These are phyloP conservation scores for Dolichotis patagonum DNA, from an alignment of 2,113 vertebrate species.

Conservation along the genomic window DNA sequence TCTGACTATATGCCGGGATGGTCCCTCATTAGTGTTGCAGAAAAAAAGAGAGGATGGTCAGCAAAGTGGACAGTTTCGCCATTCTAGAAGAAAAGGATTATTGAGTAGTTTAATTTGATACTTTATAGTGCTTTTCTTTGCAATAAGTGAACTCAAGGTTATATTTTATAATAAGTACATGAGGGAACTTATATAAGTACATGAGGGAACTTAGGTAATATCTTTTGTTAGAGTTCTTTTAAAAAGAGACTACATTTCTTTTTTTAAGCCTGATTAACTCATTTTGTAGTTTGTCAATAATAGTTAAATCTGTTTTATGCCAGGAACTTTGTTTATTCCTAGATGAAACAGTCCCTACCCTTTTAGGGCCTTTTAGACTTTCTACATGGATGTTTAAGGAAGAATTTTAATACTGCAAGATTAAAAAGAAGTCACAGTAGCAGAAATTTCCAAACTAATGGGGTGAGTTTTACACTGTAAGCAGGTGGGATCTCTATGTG, in stretches of 20 bases:
- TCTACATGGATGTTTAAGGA: neutral
- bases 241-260: constrained; percentile 9
- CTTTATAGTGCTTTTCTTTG: constrained; percentile 23
- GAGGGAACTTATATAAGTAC: neutral
- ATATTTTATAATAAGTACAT: neutral
- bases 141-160: constrained; percentile 11
- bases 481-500: neutral
- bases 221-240: constrained; percentile 51
- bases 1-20: neutral
- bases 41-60: neutral
- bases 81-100: neutral
- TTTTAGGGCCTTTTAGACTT: constrained; percentile 15
- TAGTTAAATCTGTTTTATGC: neutral
- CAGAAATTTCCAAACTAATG: neutral
- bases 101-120: constrained; percentile 52
- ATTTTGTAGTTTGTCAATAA: constrained; percentile 47
- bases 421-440: neutral
- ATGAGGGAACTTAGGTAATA: neutral
- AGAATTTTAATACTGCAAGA: neutral
- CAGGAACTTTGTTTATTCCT: constrained; percentile 51
- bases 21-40: neutral
- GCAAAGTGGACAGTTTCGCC: neutral
- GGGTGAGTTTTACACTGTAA: neutral
- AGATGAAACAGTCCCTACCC: neutral
- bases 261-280: neutral